Conservation (phyloP, 1,140 invertebrate genomes). For the Cepaea nemoralis region DNA sequence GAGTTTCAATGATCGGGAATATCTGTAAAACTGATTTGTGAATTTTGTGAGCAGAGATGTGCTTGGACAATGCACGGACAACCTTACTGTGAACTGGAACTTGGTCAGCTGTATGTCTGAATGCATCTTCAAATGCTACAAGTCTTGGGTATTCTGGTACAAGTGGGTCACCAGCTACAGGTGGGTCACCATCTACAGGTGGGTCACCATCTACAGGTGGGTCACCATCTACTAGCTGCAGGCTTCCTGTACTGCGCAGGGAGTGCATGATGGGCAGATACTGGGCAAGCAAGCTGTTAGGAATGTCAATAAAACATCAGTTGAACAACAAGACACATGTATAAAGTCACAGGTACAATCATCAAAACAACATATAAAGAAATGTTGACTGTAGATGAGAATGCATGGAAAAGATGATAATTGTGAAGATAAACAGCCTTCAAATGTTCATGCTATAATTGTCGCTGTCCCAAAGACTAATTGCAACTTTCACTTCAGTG, state of each 20-base stretch:
- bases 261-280: not conserved
- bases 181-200: not conserved
- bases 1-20: slow-evolving; percentile 17
- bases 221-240: not conserved
- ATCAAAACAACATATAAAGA: too few relatives aligned
- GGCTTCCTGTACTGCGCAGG: slow-evolving; percentile 5
- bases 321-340: too few relatives aligned
- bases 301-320: too few relatives aligned
- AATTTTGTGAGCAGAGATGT: not conserved
- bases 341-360: too few relatives aligned
- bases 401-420: too few relatives aligned
- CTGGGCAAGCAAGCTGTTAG: too few relatives aligned
- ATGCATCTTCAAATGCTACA: slow-evolving; percentile 15
- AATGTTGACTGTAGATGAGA: too few relatives aligned
- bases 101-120: not conserved
- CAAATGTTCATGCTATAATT: too few relatives aligned
- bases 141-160: slow-evolving; percentile 5
- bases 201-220: not conserved
- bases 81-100: not conserved
- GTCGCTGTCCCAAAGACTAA: too few relatives aligned
- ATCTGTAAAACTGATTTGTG: not conserved
- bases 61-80: not conserved
- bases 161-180: not conserved
- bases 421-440: too few relatives aligned
- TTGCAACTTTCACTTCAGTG: too few relatives aligned